Evolutionary conservation across 2,888 invertebrate species (phyloP), one percentile per base, ranked within the genome.

Genomic region (Diploptera punctata): DNA sequence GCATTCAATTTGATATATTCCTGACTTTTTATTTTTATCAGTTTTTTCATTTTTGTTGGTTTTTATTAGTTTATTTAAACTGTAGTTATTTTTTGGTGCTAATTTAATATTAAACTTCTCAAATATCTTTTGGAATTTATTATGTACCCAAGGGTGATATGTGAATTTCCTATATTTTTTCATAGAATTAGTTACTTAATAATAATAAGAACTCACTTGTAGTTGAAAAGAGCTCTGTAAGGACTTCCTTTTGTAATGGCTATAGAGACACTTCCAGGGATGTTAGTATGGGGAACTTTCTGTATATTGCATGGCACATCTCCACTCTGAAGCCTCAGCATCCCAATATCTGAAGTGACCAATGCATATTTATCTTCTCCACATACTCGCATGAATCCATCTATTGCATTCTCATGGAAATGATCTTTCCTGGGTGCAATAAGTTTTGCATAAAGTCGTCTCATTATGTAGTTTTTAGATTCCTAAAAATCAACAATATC

Each of bases 271-370:
- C 57, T 57, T 26, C 57, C 57, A 29, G 57, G 57, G 9, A 57
- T 29, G 9, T 21, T 57, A 24, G 57, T 57, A 13, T 29, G 57
- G 3, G 57, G 57, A 16, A 57, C 31, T n/a, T 57, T 57, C 57
- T 57, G 57, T n/a, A 57, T 57, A 24, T 57, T 57, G 29, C 57
- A 57, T n/a, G 57, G 57, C 3, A 57, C 57, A 31, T 57, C 57
- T 3, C 57, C 31, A 4, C n/a, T 57, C 10, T n/a, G 16, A 2
- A 57, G 26, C 10, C 57, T 57, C 57, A 57, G 21, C 1, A 57
- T 3, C 57, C 26, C 26, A 26, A 57, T 57, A 5, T 57, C 57
- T 3, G 57, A 57, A 5, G 57, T 57, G 1, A 31, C 57, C 3
- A 57, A n/a, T 1, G 57, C 57, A 16, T 57, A 57, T 1, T 57